A percentile compares a stretch with the other conserved stretches of the same genome.
phyloP scores from a whole-genome alignment of 1,140 invertebrate genomes.

The Cepaea nemoralis region DNA sequence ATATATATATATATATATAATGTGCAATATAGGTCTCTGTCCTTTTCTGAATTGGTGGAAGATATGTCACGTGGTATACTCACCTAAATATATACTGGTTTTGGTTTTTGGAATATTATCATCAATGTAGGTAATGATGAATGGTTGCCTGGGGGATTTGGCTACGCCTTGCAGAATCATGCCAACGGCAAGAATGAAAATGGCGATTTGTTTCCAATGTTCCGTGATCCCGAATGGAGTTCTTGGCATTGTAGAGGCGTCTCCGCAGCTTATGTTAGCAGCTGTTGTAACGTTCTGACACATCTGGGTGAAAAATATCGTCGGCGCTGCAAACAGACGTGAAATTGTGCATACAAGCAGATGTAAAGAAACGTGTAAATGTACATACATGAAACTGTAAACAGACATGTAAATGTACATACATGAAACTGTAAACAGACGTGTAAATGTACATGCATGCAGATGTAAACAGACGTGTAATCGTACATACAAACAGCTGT shows the following conservation, averaged over 20 bases:
- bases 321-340: background rate
- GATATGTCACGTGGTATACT: too few species aligned
- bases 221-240: constrained; percentile 10
- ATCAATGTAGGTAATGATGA: constrained; percentile 55
- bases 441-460: too few species aligned
- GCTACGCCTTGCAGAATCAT: constrained; percentile 60
- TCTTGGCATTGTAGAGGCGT: background rate
- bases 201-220: constrained; percentile 39
- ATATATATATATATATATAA: too few species aligned
- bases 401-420: too few species aligned
- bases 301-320: background rate
- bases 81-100: constrained; percentile 57
- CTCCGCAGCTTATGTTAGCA: background rate
- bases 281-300: background rate
- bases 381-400: too few species aligned
- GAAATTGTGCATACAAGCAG: too few species aligned
- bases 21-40: too few species aligned
- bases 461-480: too few species aligned
- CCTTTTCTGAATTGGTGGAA: too few species aligned
- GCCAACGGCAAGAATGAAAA: constrained; percentile 48
- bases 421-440: too few species aligned
- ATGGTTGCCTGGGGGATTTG: constrained; percentile 55
- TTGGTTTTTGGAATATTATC: constrained; percentile 55
- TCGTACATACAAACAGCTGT: too few species aligned
- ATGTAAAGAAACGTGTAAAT: too few species aligned